Evolutionary conservation across 1,140 invertebrate species (phyloP), one percentile per base, ranked within the genome.

Genomic region (Aphelinus certus): DNA sequence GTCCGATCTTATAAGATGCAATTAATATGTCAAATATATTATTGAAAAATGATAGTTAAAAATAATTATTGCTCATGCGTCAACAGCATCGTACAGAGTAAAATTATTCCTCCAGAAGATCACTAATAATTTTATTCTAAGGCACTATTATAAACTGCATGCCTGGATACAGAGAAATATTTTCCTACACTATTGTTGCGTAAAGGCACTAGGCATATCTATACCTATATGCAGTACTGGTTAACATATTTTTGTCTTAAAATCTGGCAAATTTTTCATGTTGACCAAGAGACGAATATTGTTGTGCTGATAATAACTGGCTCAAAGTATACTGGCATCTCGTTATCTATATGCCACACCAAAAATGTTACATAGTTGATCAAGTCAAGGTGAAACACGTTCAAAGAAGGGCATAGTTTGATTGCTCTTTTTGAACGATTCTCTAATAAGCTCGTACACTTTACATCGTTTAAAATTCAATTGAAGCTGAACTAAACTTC

Each of bases 321-420:
- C 83, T 84, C 81, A 82, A 82, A 66, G 81, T 84, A 83, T 83
- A 86, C 83, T 86, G 85, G 84, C 85, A 86, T 85, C 80, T 82
- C 78, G 78, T 84, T 85, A 75, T 77, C 78, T 77, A 69, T 75
- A 79, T 76, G 77, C 58, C 51, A 73, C 42, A 45, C 57, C 61
- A 61, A 56, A 62, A 49, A 2, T 63, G 10, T 26, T 26, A 42
- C 26, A 53, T 5, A 0, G 0, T 9, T 9, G 51, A 53, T 9
- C 51, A 53, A 9, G 26, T 26, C 51, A 53, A 53, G 9, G 9
- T 53, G 51, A 53, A 53, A 53, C 4, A 53, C 9, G 4, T 53
- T 6, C 51, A 53, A 53, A 26, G 26, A 26, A 26, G 26, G 26
- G 26, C 26, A 26, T 26, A 26, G 26, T 53, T 53, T 53, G 0